A percentile compares a stretch with the other conserved stretches of the same genome.
phyloP scores from a whole-genome alignment of 1,140 invertebrate genomes.

The Condylostylus longicornis region DNA sequence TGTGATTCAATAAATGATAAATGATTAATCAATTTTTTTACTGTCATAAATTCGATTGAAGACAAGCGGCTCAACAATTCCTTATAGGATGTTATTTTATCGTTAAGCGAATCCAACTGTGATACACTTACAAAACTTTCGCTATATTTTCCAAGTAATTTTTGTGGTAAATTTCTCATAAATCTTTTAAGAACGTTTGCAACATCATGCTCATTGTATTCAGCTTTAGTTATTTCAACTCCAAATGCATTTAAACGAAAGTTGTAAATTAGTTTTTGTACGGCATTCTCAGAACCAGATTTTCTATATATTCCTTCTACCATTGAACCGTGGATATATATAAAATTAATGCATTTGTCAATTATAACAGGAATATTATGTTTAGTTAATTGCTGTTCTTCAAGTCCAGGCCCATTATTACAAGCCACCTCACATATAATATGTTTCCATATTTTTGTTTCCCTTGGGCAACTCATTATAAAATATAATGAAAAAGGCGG shows the following conservation, averaged over 20 bases:
- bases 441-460: constrained; percentile 56
- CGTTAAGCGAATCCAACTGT: constrained; percentile 37
- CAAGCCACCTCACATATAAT: constrained; percentile 56
- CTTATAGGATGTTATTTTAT: constrained; percentile 42
- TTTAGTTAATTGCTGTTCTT: constrained; percentile 71
- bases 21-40: constrained; percentile 61
- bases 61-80: constrained; percentile 49
- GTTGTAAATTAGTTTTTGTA: constrained; percentile 52
- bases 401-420: constrained; percentile 55
- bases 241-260: constrained; percentile 70
- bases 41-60: constrained; percentile 51
- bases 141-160: constrained; percentile 42
- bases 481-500: constrained; percentile 50
- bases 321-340: constrained; percentile 68
- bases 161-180: constrained; percentile 61
- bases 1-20: constrained; percentile 62
- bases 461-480: constrained; percentile 46
- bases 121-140: constrained; percentile 30
- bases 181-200: constrained; percentile 71
- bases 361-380: constrained; percentile 77
- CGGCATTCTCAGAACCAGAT: constrained; percentile 58
- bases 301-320: constrained; percentile 74
- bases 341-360: constrained; percentile 79
- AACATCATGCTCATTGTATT: constrained; percentile 72
- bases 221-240: constrained; percentile 55